phyloP scores from a whole-genome alignment of 2,113 vertebrate genomes.

The Narcine bancroftii region DNA sequence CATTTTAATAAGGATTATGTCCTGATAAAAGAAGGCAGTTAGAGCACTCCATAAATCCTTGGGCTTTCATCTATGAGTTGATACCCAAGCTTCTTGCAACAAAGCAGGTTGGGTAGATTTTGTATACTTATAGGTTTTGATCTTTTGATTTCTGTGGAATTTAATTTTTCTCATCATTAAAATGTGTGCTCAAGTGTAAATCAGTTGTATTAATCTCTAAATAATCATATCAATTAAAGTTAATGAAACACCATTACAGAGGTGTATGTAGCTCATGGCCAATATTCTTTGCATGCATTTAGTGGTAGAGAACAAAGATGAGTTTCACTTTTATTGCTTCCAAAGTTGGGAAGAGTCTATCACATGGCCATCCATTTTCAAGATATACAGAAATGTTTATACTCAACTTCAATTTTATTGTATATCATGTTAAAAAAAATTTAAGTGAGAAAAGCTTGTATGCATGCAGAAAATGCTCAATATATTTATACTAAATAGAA shows the following conservation, averaged over 20 bases:
- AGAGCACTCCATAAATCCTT: not conserved
- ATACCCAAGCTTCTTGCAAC: not conserved
- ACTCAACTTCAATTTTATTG: not conserved
- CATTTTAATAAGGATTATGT: not conserved
- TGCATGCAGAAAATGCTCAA: not conserved
- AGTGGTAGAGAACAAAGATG: too few relatives aligned
- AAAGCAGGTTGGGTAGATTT: not conserved
- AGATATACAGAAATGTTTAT: not conserved
- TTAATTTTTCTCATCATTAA: too few relatives aligned
- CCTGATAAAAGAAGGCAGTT: not conserved
- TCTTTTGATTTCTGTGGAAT: not conserved
- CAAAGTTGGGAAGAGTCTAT: not conserved
- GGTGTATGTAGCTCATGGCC: too few relatives aligned
- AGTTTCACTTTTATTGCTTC: too few relatives aligned
- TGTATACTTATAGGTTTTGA: not conserved
- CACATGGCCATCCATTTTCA: not conserved
- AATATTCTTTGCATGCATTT: too few relatives aligned
- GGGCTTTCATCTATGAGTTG: not conserved
- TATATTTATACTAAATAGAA: not conserved
- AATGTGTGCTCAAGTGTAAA: too few relatives aligned
- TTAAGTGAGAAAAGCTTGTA: not conserved
- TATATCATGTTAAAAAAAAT: not conserved
- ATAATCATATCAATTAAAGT: too few relatives aligned
- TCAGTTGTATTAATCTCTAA: too few relatives aligned
- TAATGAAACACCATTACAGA: too few relatives aligned